phyloP scores from a whole-genome alignment of 2,888 invertebrate species.

The Celastrina argiolus region DNA sequence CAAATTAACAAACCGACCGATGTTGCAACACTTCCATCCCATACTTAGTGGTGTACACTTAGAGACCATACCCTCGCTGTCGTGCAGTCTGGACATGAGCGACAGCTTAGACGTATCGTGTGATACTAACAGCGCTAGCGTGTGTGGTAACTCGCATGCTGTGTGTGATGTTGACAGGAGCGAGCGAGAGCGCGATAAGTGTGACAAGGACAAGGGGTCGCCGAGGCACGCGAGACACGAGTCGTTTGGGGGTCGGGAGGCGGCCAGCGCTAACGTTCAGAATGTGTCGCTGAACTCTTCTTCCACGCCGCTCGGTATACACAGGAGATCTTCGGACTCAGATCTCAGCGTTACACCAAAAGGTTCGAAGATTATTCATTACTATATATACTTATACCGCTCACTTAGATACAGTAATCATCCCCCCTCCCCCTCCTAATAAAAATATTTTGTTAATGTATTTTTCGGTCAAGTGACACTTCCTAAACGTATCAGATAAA shows the following conservation, averaged over 20 bases:
- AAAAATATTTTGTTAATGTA: too few relatives aligned
- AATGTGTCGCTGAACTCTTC: constrained; percentile 65
- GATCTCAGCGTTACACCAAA: constrained; percentile 95
- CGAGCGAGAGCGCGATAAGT: constrained; percentile 55
- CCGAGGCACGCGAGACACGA: constrained; percentile 76
- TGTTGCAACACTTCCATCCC: constrained; percentile 60
- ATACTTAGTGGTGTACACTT: constrained; percentile 55
- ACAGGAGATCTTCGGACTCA: constrained; percentile 93
- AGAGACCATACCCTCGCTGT: constrained; percentile 68
- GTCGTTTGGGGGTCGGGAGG: constrained; percentile 72
- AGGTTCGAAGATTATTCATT: constrained; percentile 76
- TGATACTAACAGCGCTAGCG: constrained; percentile 67
- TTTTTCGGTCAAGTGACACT: too few relatives aligned
- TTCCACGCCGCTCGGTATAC: constrained; percentile 76
- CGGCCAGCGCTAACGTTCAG: constrained; percentile 46
- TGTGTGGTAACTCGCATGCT: constrained; percentile 77
- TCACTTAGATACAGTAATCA: too few relatives aligned
- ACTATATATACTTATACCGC: neutral
- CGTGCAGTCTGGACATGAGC: constrained; percentile 52
- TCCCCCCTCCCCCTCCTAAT: too few relatives aligned
- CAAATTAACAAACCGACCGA: constrained; percentile 49
- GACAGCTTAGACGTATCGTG: constrained; percentile 55
- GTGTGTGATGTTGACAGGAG: constrained; percentile 70
- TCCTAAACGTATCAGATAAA: too few relatives aligned
- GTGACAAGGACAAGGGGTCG: constrained; percentile 51